Base-by-base conservation (phyloP, 2,888 invertebrate species). In the Catocala nupta region DNA sequence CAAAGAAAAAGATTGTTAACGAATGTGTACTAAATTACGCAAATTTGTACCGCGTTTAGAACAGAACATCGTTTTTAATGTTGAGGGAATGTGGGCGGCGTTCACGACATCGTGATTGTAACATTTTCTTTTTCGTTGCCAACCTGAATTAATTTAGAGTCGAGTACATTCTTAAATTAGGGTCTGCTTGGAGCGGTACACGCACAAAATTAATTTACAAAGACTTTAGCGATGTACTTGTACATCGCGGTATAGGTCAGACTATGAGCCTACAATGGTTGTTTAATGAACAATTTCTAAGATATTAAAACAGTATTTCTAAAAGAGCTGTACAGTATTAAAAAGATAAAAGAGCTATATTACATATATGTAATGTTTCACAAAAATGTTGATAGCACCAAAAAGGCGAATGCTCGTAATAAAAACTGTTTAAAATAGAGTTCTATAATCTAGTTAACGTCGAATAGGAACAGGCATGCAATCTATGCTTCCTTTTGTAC, bases 151-250 rank as follows among this genome's bases (percentile, higher is more conserved):
- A 85, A 83, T 88, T 84, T 80, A 70, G 73, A 75, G 70, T 62
- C 70, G 67, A 77, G 77, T 82, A 84, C 75, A 85, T 80, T 68
- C 69, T 64, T 68, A 83, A 85, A 83, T 81, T 83, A 72, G 71
- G 80, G 77, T 82, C 80, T 70, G 83, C 85, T 83, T 77, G 77
- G 80, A 86, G 86, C 86, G 75, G 72, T 86, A 86, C 82, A 86
- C 63, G 82, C 67, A 77, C 74, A 62, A 78, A 83, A 83, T 82
- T 81, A 80, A 81, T 83, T 79, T 73, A 75, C 68, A 76, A 79
- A 78, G 75, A 62, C 73, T 65, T 71, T 64, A 59, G 65, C 53
- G 60, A 65, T 64, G 56, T 65, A 56, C 16, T 43, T 65, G 5
- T 39, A 39, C 36, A 39, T 53, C 8, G 47, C 11, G 58, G 16